These are phyloP conservation scores for Pristionchus japonicus DNA, from an alignment of 2,888 invertebrate genomes.

Conservation along the genomic window DNA sequence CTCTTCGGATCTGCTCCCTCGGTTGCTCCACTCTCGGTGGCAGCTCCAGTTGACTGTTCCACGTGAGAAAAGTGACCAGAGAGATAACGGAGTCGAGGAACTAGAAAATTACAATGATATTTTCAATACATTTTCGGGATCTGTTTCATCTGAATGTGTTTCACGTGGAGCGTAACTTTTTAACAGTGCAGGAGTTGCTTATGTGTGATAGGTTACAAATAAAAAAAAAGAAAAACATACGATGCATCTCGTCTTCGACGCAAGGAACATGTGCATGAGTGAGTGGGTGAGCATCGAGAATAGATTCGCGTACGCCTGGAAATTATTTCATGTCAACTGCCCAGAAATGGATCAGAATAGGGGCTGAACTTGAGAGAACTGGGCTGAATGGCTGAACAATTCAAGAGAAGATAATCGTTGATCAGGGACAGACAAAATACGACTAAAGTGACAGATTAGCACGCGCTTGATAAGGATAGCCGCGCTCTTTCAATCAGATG, in stretches of 20 bases:
- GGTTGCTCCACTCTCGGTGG: background rate
- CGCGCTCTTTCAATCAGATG: background rate
- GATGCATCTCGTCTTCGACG: conserved; percentile 24
- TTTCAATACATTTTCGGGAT: background rate
- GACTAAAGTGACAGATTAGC: background rate
- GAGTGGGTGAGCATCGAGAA: conserved; percentile 22
- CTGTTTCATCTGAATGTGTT: too few species aligned
- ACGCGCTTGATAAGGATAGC: background rate
- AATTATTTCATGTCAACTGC: background rate
- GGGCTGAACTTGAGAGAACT: too few species aligned
- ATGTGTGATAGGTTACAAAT: too few species aligned
- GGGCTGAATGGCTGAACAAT: too few species aligned
- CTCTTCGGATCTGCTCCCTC: background rate
- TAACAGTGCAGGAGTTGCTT: too few species aligned
- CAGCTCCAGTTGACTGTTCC: conserved; percentile 7
- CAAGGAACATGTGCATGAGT: background rate
- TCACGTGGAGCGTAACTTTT: too few species aligned
- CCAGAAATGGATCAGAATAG: too few species aligned
- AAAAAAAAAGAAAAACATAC: background rate
- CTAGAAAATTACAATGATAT: background rate
- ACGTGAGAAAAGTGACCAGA: conserved; percentile 13
- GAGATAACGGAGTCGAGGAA: conserved; percentile 24
- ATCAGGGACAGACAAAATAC: background rate
- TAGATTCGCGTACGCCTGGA: background rate
- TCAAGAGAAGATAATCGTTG: too few species aligned